Base-by-base conservation (phyloP, 92 coral and sea anemone genomes). In the Zoanthus sociatus region DNA sequence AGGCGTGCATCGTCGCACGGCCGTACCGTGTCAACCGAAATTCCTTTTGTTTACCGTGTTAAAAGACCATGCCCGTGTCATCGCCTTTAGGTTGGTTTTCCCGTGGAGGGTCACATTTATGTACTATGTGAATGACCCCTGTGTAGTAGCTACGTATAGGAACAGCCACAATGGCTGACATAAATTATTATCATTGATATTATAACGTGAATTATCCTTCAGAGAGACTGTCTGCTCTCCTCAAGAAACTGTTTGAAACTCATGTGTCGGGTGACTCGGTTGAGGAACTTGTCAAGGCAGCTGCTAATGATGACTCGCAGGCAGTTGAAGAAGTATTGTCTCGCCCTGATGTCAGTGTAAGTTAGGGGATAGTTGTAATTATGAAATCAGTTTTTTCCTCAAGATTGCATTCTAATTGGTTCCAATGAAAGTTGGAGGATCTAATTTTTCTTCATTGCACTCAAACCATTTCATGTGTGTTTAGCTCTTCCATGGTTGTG, bases 261-360 rank as follows among this genome's bases (percentile, higher is more conserved):
- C 99, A 96, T 44, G 97, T 97, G 17, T 94, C 99, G 0, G 98
- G 97, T n/a, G 99, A 97, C 90, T 77, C 98, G 0, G 97, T 97
- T 1, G 99, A 97, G 73, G 99, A 97, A 55, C 97, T 97, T 30
- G 99, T 97, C 12, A 97, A 97, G 78, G 98, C 99, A 50, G 99
- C 99, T 4, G 99, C 99, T 16, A 97, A 95, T 83, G 99, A 97
- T 14, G 99, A 97, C 72, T 33, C 91, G 16, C 97, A 94, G 71
- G 88, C 88, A 63, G 95, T 93, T 20, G 97, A 97, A 71, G 97
- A 97, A 68, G 90, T 93, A 10, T 77, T 95, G 16, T 89, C 90
- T 86, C 94, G 94, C 73, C 91, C 92, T 18, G 99, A 92, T 70
- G 94, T 92, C 50, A 95, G 94, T 86, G 99, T 97, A 83, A 84